These are phyloP conservation scores for Poecile montanus DNA, from an alignment of 2,797 vertebrate genomes.

Conservation along the genomic window DNA sequence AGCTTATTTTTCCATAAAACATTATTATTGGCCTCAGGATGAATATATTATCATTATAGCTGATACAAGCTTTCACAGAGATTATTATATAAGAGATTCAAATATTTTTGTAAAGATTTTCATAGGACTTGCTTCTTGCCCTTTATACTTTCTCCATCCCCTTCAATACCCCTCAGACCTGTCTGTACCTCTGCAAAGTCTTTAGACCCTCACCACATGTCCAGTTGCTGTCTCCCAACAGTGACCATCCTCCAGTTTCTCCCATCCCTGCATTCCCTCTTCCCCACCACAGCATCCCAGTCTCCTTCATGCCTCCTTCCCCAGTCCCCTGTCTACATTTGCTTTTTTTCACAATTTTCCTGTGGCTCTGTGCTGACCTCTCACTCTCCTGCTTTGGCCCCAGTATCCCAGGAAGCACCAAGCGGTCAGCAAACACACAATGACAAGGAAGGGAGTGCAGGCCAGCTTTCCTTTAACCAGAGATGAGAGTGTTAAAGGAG, in stretches of 20 bases:
- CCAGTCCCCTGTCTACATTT: accelerated
- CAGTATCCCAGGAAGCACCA: background rate
- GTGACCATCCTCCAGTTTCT: background rate
- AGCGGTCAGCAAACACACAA: background rate
- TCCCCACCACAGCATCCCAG: accelerated
- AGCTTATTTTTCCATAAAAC: background rate
- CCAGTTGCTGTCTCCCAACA: background rate
- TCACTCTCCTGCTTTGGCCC: background rate
- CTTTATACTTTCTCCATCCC: background rate
- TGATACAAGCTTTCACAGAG: background rate
- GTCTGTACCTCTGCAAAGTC: background rate
- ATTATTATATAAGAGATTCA: background rate
- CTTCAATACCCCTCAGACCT: background rate
- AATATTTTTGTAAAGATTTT: background rate
- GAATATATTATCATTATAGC: background rate
- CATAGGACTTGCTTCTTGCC: background rate
- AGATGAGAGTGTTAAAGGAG: background rate
- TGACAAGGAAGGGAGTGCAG: background rate
- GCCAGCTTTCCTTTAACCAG: background rate
- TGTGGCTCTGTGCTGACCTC: background rate
- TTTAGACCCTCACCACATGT: background rate
- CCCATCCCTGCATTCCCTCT: background rate
- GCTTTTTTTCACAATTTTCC: background rate
- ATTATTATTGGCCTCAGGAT: background rate
- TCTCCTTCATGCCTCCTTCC: background rate